Percentiles rank a stretch among this genome's conserved stretches.
These are phyloP conservation scores for Omphaloscelis lunosa DNA, from an alignment of 2,888 invertebrate genomes.

Conservation along the genomic window DNA sequence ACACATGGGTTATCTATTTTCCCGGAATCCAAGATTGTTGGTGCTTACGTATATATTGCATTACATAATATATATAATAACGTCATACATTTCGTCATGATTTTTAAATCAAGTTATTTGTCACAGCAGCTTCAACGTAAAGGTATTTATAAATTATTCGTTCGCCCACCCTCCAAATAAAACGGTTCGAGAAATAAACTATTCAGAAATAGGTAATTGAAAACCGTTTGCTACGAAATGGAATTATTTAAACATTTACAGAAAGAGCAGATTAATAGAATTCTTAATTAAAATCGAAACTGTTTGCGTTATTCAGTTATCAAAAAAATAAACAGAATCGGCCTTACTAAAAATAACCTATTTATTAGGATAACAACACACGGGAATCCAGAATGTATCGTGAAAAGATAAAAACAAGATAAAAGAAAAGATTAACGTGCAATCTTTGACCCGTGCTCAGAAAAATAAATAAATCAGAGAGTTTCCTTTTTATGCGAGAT, in stretches of 20 bases:
- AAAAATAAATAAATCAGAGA: conserved; percentile 22
- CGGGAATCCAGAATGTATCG: not conserved
- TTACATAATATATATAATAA: not conserved
- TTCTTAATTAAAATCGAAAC: not conserved
- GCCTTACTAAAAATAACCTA: not conserved
- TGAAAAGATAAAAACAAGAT: not conserved
- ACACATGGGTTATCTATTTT: conserved; percentile 3
- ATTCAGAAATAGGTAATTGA: conserved; percentile 4
- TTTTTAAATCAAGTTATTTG: not conserved
- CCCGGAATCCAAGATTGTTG: not conserved
- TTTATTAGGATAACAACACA: not conserved
- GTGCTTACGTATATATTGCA: not conserved
- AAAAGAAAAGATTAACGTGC: not conserved
- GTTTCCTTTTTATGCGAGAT: not conserved
- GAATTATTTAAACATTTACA: conserved; percentile 11
- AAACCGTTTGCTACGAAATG: not conserved
- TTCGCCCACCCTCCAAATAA: conserved; percentile 1
- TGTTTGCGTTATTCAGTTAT: not conserved
- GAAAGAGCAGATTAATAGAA: not conserved
- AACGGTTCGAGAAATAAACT: conserved; percentile 11
- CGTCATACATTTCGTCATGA: not conserved
- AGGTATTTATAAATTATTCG: conserved; percentile 7
- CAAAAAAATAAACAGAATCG: not conserved
- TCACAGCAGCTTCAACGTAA: not conserved
- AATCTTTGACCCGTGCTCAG: conserved; percentile 2